A percentile compares a stretch with the other conserved stretches of the same genome.
Conservation (phyloP, 2,888 invertebrate species). For the Brassicogethes aeneus region DNA sequence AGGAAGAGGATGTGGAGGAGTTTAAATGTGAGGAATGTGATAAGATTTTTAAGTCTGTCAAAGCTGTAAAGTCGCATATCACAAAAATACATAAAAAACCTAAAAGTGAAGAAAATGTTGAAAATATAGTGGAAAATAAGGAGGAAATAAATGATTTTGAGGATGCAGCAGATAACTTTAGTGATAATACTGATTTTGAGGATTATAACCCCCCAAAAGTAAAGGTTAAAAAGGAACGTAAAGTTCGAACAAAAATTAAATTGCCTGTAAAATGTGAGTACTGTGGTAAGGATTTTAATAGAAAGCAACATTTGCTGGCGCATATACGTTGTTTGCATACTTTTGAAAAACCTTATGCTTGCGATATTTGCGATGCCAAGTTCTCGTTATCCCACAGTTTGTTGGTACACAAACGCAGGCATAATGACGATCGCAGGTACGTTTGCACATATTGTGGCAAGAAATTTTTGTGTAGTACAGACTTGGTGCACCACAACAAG, state of each 20-base stretch:
- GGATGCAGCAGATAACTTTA: slow-evolving; percentile 8
- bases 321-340: slow-evolving; percentile 26
- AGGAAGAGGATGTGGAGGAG: slow-evolving; percentile 4
- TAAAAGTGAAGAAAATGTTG: not conserved
- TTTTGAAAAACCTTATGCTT: slow-evolving; percentile 28
- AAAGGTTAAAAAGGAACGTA: slow-evolving; percentile 3
- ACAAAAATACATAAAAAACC: slow-evolving; percentile 16
- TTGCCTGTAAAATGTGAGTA: slow-evolving; percentile 22
- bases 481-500: slow-evolving; percentile 25
- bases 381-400: slow-evolving; percentile 25
- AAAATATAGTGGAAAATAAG: not conserved
- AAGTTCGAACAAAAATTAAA: not conserved
- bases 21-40: slow-evolving; percentile 21
- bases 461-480: slow-evolving; percentile 28
- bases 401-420: slow-evolving; percentile 24
- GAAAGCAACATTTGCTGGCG: slow-evolving; percentile 24
- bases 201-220: slow-evolving; percentile 7
- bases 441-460: slow-evolving; percentile 32
- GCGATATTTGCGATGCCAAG: slow-evolving; percentile 24
- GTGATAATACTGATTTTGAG: slow-evolving; percentile 6
- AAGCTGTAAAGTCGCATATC: slow-evolving; percentile 20
- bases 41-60: slow-evolving; percentile 22
- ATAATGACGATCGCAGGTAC: slow-evolving; percentile 24
- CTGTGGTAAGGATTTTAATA: slow-evolving; percentile 25
- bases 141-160: slow-evolving; percentile 4